These are phyloP conservation scores for Chalcis sispes DNA, from an alignment of 2,888 invertebrate species.

Conservation along the genomic window DNA sequence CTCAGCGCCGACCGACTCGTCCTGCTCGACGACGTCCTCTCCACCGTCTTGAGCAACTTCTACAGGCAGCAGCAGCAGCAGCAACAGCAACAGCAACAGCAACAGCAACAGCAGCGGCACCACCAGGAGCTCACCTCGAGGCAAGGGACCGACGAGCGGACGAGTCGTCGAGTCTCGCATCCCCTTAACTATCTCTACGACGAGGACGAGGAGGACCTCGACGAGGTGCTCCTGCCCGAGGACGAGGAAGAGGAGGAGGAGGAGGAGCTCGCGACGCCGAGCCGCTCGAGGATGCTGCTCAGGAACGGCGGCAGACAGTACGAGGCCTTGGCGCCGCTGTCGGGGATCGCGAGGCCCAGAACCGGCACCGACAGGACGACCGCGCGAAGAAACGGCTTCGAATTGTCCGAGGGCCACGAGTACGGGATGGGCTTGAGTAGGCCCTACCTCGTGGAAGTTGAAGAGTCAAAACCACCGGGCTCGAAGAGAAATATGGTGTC, in stretches of 20 bases:
- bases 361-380: neutral
- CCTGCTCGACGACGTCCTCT: slow-evolving; percentile 53
- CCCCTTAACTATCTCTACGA: neutral
- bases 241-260: slow-evolving; percentile 50
- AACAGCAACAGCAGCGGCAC: neutral
- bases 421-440: neutral
- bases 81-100: slow-evolving; percentile 2
- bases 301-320: slow-evolving; percentile 40
- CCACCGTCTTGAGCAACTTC: slow-evolving; percentile 75
- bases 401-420: neutral
- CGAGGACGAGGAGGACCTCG: slow-evolving; percentile 14
- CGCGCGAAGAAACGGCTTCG: neutral
- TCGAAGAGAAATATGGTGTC: slow-evolving; percentile 52
- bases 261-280: slow-evolving; percentile 39
- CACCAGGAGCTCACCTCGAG: neutral
- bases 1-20: slow-evolving; percentile 32
- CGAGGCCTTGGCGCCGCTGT: slow-evolving; percentile 6
- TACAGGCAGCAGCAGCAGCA: slow-evolving; percentile 52
- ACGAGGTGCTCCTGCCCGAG: neutral
- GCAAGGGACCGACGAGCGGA: neutral
- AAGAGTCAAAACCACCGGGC: neutral
- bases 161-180: neutral
- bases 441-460: neutral
- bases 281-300: slow-evolving; percentile 54
- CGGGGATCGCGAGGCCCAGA: neutral